Conservation (phyloP, 2,888 invertebrate species). For the Stratiomys singularior region DNA sequence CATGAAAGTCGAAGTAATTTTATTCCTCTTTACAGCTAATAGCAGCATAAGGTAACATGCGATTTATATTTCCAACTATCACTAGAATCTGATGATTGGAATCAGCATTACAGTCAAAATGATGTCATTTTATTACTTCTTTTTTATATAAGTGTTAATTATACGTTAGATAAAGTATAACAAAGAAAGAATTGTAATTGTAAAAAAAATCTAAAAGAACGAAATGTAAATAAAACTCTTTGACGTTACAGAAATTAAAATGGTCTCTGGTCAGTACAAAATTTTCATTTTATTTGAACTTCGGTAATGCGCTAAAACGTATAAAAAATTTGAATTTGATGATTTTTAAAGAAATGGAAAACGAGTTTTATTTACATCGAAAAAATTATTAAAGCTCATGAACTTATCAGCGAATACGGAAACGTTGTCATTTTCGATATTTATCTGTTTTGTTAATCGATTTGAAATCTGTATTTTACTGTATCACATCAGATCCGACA, state of each 20-base stretch:
- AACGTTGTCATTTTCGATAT: too few relatives aligned
- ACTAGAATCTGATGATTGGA: slow-evolving; percentile 5
- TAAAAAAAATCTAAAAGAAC: slow-evolving; percentile 12
- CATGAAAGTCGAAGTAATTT: too few relatives aligned
- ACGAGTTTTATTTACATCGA: slow-evolving; percentile 32
- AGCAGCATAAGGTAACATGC: slow-evolving; percentile 36
- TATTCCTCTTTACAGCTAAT: slow-evolving; percentile 31
- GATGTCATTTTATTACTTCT: slow-evolving; percentile 45
- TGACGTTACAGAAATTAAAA: slow-evolving; percentile 19
- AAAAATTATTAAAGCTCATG: too few relatives aligned
- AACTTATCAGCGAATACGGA: too few relatives aligned
- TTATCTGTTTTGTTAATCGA: too few relatives aligned
- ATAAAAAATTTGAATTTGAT: neutral
- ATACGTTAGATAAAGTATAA: slow-evolving; percentile 42
- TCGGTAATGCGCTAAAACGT: neutral
- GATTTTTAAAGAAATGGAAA: neutral
- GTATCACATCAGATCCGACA: too few relatives aligned
- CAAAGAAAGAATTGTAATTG: slow-evolving; percentile 11
- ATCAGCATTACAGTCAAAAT: slow-evolving; percentile 45
- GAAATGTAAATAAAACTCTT: slow-evolving; percentile 35
- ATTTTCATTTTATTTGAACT: slow-evolving; percentile 6
- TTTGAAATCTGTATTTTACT: too few relatives aligned
- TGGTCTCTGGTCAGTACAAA: slow-evolving; percentile 38
- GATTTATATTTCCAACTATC: slow-evolving; percentile 28
- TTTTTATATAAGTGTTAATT: slow-evolving; percentile 44